Evolutionary conservation across 2,888 invertebrate genomes (phyloP), one percentile per base, ranked within the genome.

Genomic region (Tetramorium bicarinatum): DNA sequence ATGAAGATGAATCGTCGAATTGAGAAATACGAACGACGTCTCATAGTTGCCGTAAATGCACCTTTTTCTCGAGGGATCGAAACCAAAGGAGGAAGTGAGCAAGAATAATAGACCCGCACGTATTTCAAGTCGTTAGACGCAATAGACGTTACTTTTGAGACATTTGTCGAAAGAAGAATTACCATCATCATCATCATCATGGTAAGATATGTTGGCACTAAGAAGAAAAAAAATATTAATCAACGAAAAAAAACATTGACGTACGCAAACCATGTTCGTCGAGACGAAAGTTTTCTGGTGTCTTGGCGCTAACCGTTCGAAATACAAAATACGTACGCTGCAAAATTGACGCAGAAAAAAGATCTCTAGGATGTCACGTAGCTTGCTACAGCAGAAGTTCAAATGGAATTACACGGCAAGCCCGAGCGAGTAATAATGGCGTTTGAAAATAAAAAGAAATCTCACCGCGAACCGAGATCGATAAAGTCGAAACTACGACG

Each of bases 351-450:
- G 59, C 18, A 25, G 29, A 49, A 80, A 80, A 76, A 80, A 44
- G 25, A 69, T 71, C 72, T 59, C n/a, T n/a, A 72, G 72, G 47
- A 80, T 80, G 79, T 80, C 79, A 71, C 79, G 79, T 80, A 80
- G 72, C 72, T 71, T 44, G 47, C 79, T 38, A 52, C 59, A 38
- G 72, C 59, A 49, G 72, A 80, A 80, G 79, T 71, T 80, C 79
- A 80, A 80, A 80, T 80, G 72, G 47, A 80, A 80, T 80, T 80
- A 80, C 47, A 71, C 38, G 72, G 79, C 67, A 38, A 80, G 59
- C 72, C 18, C 25, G 79, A 71, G 59, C 79, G 49, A 80, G 47
- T 80, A 80, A 80, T 80, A 80, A 80, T 80, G 59, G 59, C 59
- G 47, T 80, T 71, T 59, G 71, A 72, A 80, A 80, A 80, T 80